Conservation (phyloP, 2,797 vertebrate genomes). For the Pteropus rufus region DNA sequence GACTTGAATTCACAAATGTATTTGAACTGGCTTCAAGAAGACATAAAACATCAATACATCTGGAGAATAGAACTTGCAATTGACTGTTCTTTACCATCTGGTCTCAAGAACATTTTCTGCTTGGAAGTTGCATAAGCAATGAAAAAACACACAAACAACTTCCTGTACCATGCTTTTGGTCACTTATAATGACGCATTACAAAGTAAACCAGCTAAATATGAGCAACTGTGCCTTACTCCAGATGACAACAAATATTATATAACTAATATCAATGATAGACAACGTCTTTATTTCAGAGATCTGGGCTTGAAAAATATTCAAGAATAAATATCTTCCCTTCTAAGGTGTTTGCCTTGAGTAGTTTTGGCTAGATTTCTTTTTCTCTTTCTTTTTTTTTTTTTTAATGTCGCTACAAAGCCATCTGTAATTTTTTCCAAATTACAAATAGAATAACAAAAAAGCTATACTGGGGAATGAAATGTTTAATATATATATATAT, state of each 20-base stretch:
- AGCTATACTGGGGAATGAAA: conserved; percentile 12
- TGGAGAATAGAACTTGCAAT: conserved; percentile 81
- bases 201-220: conserved; percentile 81
- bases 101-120: conserved; percentile 84
- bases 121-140: conserved; percentile 81
- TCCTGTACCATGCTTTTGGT: conserved; percentile 81
- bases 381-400: background rate
- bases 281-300: conserved; percentile 72
- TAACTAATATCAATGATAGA: conserved; percentile 74
- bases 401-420: conserved; percentile 10
- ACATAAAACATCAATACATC: conserved; percentile 81
- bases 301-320: conserved; percentile 34
- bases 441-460: background rate
- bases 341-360: conserved; percentile 12
- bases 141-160: conserved; percentile 81
- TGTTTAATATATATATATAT: background rate
- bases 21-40: conserved; percentile 81
- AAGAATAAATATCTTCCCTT: conserved; percentile 9
- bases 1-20: conserved; percentile 72
- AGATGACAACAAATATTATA: conserved; percentile 81
- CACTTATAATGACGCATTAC: conserved; percentile 80
- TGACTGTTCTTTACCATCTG: conserved; percentile 84
- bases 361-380: conserved; percentile 10
- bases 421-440: conserved; percentile 4
- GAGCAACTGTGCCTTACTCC: conserved; percentile 76